A percentile compares a stretch with the other conserved stretches of the same genome.
Evolutionary conservation across 2,113 vertebrate genomes (phyloP).

Genomic region (Pteronura brasiliensis): DNA sequence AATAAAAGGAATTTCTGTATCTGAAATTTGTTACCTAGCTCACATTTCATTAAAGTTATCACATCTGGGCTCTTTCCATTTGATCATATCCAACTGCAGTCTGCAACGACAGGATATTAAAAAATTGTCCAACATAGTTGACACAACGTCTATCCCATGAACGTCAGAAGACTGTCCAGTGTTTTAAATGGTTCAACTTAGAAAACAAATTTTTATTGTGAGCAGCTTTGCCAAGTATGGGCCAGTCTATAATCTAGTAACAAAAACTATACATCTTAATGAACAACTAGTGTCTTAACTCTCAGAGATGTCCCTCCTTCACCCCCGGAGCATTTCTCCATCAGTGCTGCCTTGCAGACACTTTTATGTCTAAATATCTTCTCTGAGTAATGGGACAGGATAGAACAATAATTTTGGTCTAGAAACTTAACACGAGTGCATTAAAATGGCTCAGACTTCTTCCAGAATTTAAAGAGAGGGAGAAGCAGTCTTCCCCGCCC

Average conservation of each 20-base stretch:
- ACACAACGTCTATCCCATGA: not conserved
- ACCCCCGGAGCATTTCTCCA: not conserved
- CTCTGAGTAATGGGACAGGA: not conserved
- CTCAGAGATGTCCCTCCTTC: not conserved
- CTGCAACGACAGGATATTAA: not conserved
- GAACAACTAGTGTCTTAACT: not conserved
- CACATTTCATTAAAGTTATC: constrained; percentile 31
- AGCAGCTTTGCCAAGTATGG: not conserved
- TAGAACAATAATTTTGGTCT: not conserved
- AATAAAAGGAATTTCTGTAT: constrained; percentile 41
- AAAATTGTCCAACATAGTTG: not conserved
- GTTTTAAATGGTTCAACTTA: not conserved
- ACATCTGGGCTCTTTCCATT: not conserved
- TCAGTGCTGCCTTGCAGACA: not conserved
- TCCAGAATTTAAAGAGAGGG: not conserved
- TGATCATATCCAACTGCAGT: not conserved
- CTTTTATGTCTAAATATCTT: not conserved
- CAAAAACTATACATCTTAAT: not conserved
- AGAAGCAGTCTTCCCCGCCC: not conserved
- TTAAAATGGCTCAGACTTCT: not conserved
- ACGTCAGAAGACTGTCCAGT: not conserved
- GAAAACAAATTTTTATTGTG: not conserved
- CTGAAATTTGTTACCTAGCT: not conserved
- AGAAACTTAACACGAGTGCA: not conserved
- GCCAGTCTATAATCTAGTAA: not conserved